Percentiles rank a stretch among this genome's conserved stretches.
phyloP scores from a whole-genome alignment of 2,888 invertebrate genomes.

The Corythucha ciliata region DNA sequence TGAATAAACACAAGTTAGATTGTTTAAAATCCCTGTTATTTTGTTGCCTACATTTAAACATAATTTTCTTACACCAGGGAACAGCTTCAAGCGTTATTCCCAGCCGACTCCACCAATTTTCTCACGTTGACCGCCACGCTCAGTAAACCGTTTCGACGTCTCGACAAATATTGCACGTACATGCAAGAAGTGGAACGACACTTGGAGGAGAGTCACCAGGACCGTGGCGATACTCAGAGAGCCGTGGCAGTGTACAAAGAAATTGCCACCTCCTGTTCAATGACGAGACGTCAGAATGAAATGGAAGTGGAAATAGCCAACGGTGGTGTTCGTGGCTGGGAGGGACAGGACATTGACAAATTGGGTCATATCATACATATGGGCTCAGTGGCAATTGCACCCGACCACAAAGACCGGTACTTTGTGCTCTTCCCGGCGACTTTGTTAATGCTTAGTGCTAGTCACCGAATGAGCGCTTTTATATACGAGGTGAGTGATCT shows the following conservation, averaged over 20 bases:
- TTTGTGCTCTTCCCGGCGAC: slow-evolving; percentile 85
- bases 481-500: slow-evolving; percentile 82
- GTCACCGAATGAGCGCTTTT: slow-evolving; percentile 85
- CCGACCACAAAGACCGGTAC: slow-evolving; percentile 78
- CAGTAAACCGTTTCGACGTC: slow-evolving; percentile 87
- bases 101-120: slow-evolving; percentile 70
- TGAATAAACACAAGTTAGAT: slow-evolving; percentile 83
- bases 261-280: slow-evolving; percentile 82
- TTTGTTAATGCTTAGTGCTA: slow-evolving; percentile 80
- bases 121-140: slow-evolving; percentile 84
- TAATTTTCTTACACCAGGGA: too few species aligned
- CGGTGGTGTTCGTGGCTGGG: slow-evolving; percentile 91
- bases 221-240: slow-evolving; percentile 92
- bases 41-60: neutral
- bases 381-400: slow-evolving; percentile 81
- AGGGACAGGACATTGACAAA: slow-evolving; percentile 65
- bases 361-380: slow-evolving; percentile 84
- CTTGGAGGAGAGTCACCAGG: slow-evolving; percentile 89
- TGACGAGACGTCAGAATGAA: slow-evolving; percentile 85
- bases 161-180: slow-evolving; percentile 91
- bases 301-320: slow-evolving; percentile 90
- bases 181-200: slow-evolving; percentile 92
- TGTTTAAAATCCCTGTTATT: neutral
- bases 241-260: slow-evolving; percentile 92
- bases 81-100: slow-evolving; percentile 76